Conservation (phyloP, 2,797 vertebrate genomes). For the Takifugu ocellatus region DNA sequence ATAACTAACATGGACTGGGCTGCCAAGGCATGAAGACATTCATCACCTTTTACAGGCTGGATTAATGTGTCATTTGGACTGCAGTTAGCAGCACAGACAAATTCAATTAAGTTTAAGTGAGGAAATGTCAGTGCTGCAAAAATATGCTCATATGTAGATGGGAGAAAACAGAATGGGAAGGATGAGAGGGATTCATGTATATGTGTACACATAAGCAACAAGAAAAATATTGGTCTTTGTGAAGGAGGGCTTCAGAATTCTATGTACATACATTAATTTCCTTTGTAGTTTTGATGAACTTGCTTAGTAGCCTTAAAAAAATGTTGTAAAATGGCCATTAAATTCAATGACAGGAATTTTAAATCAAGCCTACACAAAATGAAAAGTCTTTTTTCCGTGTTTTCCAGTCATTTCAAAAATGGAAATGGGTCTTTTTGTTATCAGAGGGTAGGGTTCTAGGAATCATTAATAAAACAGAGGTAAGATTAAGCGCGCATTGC, state of each 20-base stretch:
- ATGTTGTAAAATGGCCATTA: background rate
- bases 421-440: background rate
- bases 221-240: background rate
- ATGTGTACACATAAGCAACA: too few species aligned
- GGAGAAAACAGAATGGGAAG: background rate
- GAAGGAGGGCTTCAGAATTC: background rate
- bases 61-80: slow-evolving; percentile 97
- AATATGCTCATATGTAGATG: slow-evolving; percentile 58
- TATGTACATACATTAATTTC: background rate
- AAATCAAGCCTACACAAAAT: background rate
- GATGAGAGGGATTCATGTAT: background rate
- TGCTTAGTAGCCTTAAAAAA: background rate
- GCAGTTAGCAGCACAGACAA: slow-evolving; percentile 92
- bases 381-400: background rate
- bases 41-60: slow-evolving; percentile 91
- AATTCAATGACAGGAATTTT: background rate
- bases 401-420: slow-evolving; percentile 1
- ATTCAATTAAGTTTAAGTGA: slow-evolving; percentile 95
- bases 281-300: slow-evolving; percentile 1
- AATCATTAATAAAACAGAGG: too few species aligned
- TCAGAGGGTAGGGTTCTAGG: too few species aligned
- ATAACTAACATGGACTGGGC: slow-evolving; percentile 92
- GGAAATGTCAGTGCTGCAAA: slow-evolving; percentile 74
- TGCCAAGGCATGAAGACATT: slow-evolving; percentile 96
- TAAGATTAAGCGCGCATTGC: too few species aligned